phyloP scores from a whole-genome alignment of 2,888 invertebrate species.

The Eupelmus urozonus region DNA sequence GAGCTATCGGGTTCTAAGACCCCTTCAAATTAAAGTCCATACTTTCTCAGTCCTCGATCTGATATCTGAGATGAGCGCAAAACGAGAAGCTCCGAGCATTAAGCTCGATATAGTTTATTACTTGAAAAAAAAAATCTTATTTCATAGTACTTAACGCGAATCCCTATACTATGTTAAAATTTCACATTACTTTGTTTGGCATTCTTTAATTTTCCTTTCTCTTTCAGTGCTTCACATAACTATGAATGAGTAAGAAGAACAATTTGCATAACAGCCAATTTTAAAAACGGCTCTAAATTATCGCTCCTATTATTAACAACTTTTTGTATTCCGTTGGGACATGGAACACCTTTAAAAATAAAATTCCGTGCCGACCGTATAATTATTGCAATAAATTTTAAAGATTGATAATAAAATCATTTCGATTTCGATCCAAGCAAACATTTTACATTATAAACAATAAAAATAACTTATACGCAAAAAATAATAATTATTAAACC shows the following conservation, averaged over 20 bases:
- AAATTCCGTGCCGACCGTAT: not conserved
- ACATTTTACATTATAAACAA: no score
- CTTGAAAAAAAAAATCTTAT: not conserved
- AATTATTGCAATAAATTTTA: not conserved
- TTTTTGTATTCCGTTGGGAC: no score
- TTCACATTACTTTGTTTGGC: no score
- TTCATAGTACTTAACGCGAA: no score
- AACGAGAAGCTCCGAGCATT: not conserved
- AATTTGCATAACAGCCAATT: not conserved
- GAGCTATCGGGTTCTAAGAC: slow-evolving; percentile 21
- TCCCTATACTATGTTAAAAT: no score
- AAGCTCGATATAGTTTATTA: not conserved
- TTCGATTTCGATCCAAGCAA: no score
- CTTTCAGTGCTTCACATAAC: no score
- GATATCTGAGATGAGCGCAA: slow-evolving; percentile 9
- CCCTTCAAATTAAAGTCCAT: slow-evolving; percentile 1
- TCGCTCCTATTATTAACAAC: no score
- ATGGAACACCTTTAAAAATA: not conserved
- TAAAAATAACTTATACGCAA: no score
- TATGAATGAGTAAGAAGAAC: no score
- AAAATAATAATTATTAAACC: no score
- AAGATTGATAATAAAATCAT: slow-evolving; percentile 1
- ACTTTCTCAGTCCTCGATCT: slow-evolving; percentile 3
- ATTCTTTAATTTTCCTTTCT: no score
- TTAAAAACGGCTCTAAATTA: not conserved